Evolutionary conservation across 2,797 vertebrate species (phyloP).

Genomic region (Apogon talboti): DNA sequence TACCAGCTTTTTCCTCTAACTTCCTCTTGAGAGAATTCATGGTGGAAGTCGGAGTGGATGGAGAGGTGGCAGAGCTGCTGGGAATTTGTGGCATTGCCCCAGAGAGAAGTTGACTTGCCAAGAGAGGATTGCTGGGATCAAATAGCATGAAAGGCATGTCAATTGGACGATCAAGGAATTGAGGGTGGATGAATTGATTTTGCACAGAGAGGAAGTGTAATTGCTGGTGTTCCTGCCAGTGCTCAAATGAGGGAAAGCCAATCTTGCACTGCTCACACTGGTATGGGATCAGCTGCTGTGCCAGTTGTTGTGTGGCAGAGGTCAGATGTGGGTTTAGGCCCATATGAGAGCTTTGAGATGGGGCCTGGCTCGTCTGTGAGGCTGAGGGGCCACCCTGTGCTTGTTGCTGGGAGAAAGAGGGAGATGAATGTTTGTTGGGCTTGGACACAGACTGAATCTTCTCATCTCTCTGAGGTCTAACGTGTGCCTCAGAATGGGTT

Average conservation of each 20-base stretch:
- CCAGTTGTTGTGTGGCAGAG: constrained; percentile 91
- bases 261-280: constrained; percentile 99
- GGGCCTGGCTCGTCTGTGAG: constrained; percentile 90
- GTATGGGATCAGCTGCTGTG: constrained; percentile 96
- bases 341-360: constrained; percentile 92
- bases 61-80: constrained; percentile 95
- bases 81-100: constrained; percentile 96
- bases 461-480: constrained; percentile 88
- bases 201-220: constrained; percentile 98
- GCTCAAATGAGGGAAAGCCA: constrained; percentile 97
- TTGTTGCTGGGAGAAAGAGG: constrained; percentile 87
- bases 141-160: constrained; percentile 99
- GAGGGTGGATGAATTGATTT: constrained; percentile 98
- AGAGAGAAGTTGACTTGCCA: constrained; percentile 95
- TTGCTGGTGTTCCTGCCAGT: constrained; percentile 99
- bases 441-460: constrained; percentile 88
- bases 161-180: constrained; percentile 94
- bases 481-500: constrained; percentile 84
- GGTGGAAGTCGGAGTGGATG: constrained; percentile 94
- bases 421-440: constrained; percentile 88
- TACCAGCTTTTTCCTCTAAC: constrained; percentile 96
- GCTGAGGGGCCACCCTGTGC: constrained; percentile 88
- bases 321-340: constrained; percentile 91
- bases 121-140: constrained; percentile 96
- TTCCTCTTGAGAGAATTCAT: constrained; percentile 99